phyloP scores from a whole-genome alignment of 23 tunicate genomes.

The Aplidium turbinatum region DNA sequence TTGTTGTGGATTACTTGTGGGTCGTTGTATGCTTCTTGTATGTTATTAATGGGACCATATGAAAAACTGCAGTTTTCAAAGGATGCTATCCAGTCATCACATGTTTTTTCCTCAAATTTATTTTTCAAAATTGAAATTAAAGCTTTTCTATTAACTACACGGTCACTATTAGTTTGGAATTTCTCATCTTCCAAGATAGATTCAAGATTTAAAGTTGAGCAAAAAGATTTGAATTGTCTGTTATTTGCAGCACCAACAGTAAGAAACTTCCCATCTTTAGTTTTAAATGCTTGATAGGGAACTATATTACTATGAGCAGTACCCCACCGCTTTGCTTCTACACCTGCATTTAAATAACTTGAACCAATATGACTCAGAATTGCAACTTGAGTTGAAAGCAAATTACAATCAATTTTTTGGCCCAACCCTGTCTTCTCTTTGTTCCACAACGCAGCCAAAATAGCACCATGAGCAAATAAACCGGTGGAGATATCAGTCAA shows the following conservation, averaged over 20 bases:
- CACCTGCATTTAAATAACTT: conserved; percentile 67
- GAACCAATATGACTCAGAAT: conserved; percentile 79
- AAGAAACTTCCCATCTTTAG: conserved; percentile 78
- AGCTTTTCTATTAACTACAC: conserved; percentile 69
- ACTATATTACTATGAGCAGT: conserved; percentile 94
- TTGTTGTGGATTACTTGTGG: conserved; percentile 77
- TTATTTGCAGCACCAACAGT: conserved; percentile 97
- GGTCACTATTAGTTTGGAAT: conserved; percentile 46
- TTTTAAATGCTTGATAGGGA: conserved; percentile 95
- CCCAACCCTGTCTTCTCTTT: conserved; percentile 74
- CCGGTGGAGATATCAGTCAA: conserved; percentile 97
- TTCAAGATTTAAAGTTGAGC: conserved; percentile 46
- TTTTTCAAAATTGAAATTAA: conserved; percentile 50
- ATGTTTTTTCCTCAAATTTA: conserved; percentile 48
- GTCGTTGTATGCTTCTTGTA: conserved; percentile 71
- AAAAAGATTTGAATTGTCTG: conserved; percentile 64
- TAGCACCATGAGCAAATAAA: conserved; percentile 80
- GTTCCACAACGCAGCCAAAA: conserved; percentile 76
- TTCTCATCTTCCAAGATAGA: conserved; percentile 32
- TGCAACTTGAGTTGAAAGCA: conserved; percentile 84
- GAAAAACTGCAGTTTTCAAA: conserved; percentile 79
- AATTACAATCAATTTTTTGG: conserved; percentile 78
- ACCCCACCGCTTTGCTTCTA: conserved; percentile 87
- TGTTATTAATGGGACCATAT: conserved; percentile 86
- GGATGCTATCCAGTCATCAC: conserved; percentile 61